Percentiles rank a stretch among this genome's conserved stretches.
Evolutionary conservation across 2,113 vertebrate genomes (phyloP).

Genomic region (Trichechus manatus): DNA sequence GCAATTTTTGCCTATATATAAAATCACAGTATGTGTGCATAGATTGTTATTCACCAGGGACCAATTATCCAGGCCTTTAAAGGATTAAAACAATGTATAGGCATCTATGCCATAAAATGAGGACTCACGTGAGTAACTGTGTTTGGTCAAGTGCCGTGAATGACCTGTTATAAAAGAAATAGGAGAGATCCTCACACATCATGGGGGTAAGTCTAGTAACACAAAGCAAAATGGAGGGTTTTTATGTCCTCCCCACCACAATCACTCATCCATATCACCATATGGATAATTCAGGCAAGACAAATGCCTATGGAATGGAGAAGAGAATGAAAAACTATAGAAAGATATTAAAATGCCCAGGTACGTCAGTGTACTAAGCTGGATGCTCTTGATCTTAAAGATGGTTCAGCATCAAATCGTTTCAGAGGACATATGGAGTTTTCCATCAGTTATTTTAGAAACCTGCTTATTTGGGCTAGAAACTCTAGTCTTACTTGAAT

Average conservation of each 20-base stretch:
- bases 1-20: neutral
- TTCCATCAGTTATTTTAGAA: neutral
- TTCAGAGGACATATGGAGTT: neutral
- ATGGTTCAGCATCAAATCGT: neutral
- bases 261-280: neutral
- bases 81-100: neutral
- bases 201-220: neutral
- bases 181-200: neutral
- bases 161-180: neutral
- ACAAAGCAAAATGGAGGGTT: neutral
- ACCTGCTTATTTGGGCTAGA: neutral
- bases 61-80: slow-evolving; percentile 26
- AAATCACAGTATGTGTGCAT: neutral
- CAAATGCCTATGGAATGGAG: neutral
- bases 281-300: neutral
- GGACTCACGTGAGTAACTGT: neutral
- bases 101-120: neutral
- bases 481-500: neutral
- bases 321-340: neutral
- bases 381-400: neutral
- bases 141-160: neutral
- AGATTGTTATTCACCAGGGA: neutral
- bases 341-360: neutral
- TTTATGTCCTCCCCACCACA: neutral
- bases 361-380: neutral